Conservation (phyloP, 2,113 vertebrate species). For the Lycocorax pyrrhopterus region DNA sequence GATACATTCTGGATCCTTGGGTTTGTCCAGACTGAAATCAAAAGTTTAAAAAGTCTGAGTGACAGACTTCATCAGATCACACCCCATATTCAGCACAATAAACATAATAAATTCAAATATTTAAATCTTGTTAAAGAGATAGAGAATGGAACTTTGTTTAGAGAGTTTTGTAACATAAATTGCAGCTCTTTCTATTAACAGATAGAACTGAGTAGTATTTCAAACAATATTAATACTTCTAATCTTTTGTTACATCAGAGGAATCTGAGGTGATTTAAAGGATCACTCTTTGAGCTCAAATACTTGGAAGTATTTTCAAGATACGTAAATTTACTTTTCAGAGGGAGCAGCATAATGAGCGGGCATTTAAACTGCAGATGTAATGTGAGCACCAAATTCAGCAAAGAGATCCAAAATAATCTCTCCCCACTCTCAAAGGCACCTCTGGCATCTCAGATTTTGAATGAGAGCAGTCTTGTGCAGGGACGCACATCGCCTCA, state of each 20-base stretch:
- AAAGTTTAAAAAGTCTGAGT: neutral
- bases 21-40: neutral
- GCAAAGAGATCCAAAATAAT: neutral
- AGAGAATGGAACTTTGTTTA: neutral
- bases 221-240: neutral
- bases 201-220: neutral
- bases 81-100: neutral
- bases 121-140: neutral
- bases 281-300: neutral
- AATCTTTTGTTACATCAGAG: neutral
- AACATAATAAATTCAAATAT: neutral
- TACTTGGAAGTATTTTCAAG: neutral
- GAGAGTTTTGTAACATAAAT: neutral
- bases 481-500: rapidly evolving
- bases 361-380: neutral
- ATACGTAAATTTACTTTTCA: neutral
- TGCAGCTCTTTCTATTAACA: neutral
- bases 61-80: neutral
- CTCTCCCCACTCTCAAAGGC: neutral
- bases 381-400: neutral
- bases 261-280: neutral
- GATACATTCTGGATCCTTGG: neutral
- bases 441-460: neutral
- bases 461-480: neutral
- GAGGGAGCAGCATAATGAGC: neutral